These are phyloP conservation scores for Babyrousa celebensis DNA, from an alignment of 2,797 vertebrate genomes.

Conservation along the genomic window DNA sequence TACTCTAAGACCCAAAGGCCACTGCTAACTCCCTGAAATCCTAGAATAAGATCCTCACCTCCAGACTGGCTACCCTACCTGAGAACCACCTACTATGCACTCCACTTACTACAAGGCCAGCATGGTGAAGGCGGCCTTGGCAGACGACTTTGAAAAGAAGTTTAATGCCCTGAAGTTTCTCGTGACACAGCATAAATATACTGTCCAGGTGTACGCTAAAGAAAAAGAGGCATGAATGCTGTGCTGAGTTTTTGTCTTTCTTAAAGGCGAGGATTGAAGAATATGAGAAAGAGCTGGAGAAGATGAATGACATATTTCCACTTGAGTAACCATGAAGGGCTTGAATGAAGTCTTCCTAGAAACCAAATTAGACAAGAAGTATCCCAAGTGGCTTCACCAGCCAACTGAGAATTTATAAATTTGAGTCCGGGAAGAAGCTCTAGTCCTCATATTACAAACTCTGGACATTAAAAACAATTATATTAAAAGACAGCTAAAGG, in stretches of 20 bases:
- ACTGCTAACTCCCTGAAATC: slow-evolving; percentile 96
- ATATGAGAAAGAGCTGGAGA: slow-evolving; percentile 93
- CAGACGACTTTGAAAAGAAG: slow-evolving; percentile 98
- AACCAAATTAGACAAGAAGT: slow-evolving; percentile 95
- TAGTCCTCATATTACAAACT: slow-evolving; percentile 10
- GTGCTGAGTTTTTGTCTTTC: slow-evolving; percentile 91
- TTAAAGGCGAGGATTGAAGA: slow-evolving; percentile 93
- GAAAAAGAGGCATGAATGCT: slow-evolving; percentile 91
- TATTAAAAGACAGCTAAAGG: not conserved
- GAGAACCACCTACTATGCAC: slow-evolving; percentile 94
- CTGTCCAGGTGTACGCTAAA: slow-evolving; percentile 91
- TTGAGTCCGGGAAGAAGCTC: not conserved
- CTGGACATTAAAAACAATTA: slow-evolving; percentile 28
- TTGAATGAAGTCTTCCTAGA: slow-evolving; percentile 93
- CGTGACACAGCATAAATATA: slow-evolving; percentile 94
- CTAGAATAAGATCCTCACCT: slow-evolving; percentile 93
- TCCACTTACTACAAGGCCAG: slow-evolving; percentile 94
- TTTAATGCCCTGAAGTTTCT: slow-evolving; percentile 94
- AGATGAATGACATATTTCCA: slow-evolving; percentile 93
- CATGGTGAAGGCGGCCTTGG: slow-evolving; percentile 94
- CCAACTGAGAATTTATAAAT: slow-evolving; percentile 94
- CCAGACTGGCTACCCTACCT: slow-evolving; percentile 93
- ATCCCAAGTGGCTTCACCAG: slow-evolving; percentile 96
- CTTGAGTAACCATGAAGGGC: slow-evolving; percentile 96
- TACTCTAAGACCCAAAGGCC: slow-evolving; percentile 93